Evolutionary conservation across 2,888 invertebrate genomes (phyloP), one percentile per base, ranked within the genome.

Genomic region (Chorisops tibialis): DNA sequence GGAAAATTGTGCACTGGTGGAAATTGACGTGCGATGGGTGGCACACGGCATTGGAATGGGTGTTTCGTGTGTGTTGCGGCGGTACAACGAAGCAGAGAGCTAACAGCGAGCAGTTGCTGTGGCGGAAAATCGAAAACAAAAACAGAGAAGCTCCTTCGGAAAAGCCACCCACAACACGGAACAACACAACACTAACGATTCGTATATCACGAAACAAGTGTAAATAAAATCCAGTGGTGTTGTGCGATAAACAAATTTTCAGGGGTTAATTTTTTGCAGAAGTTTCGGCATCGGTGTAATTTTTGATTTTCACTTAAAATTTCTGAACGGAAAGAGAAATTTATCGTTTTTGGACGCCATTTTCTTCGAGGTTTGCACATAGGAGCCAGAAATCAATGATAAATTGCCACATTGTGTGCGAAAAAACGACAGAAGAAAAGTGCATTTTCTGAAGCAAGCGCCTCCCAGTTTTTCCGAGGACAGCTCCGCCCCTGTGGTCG

Each of bases 211-310:
- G 61, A 61, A 58, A 62, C 63, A 61, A 59, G 56, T 63, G 68
- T 67, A 66, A 67, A 66, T 63, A 65, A 61, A 63, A 61, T 48
- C 38, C 68, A 68, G 67, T 67, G 67, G 64, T 64, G 68, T 66
- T 63, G 67, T 63, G 43, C 48, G 43, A 51, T 63, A 63, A 67
- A 64, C 63, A 67, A 45, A 30, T 19, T 18, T 4, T 9, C 11
- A 21, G 65, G 65, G 61, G 58, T 19, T 51, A 7, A 11, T 22
- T 11, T 43, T 43, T n/a, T n/a, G 43, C 4, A 14, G 16, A 43
- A 43, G 5, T 6, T 19, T 12, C 47, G 19, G 21, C 37, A 39
- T 47, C 22, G 21, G 11, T n/a, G 49, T 9, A 16, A 43, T 39
- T 21, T 12, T 19, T 22, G 21, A 47, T 47, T 47, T 22, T 43